Conservation (phyloP, 2,888 invertebrate genomes). For the Alitta virens region DNA sequence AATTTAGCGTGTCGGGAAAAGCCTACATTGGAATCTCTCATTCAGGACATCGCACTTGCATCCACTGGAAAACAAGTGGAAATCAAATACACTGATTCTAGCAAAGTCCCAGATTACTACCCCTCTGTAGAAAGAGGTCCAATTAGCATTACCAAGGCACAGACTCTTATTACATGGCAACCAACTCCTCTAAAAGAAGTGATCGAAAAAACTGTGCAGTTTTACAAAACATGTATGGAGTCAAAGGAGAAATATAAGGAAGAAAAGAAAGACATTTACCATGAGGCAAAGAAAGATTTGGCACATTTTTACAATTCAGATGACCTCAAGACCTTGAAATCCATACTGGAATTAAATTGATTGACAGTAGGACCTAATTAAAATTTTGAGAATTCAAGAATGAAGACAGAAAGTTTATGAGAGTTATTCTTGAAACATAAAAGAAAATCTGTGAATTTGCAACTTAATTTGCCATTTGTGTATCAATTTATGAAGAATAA, state of each 20-base stretch:
- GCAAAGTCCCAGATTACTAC: constrained; percentile 45
- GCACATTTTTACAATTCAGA: background rate
- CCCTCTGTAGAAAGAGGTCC: constrained; percentile 56
- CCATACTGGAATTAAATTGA: background rate
- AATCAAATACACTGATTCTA: background rate
- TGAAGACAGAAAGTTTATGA: background rate
- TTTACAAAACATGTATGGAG: constrained; percentile 25
- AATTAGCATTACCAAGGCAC: constrained; percentile 51
- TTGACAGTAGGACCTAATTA: too few relatives aligned
- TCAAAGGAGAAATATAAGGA: constrained; percentile 17
- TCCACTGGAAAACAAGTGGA: background rate
- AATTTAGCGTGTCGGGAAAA: constrained; percentile 54
- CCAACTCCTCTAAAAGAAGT: constrained; percentile 42
- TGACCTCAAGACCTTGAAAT: background rate
- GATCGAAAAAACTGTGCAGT: constrained; percentile 58
- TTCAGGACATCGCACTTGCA: constrained; percentile 26
- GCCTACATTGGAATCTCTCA: constrained; percentile 45
- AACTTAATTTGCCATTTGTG: background rate
- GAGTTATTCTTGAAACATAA: background rate
- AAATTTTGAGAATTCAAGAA: too few relatives aligned
- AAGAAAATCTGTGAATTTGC: background rate
- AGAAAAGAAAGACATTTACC: background rate
- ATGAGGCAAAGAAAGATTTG: background rate
- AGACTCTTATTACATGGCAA: constrained; percentile 43
- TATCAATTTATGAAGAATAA: too few relatives aligned